A percentile compares a stretch with the other conserved stretches of the same genome.
Conservation (phyloP, 2,797 vertebrate genomes). For the Hydrolagus colliei region DNA sequence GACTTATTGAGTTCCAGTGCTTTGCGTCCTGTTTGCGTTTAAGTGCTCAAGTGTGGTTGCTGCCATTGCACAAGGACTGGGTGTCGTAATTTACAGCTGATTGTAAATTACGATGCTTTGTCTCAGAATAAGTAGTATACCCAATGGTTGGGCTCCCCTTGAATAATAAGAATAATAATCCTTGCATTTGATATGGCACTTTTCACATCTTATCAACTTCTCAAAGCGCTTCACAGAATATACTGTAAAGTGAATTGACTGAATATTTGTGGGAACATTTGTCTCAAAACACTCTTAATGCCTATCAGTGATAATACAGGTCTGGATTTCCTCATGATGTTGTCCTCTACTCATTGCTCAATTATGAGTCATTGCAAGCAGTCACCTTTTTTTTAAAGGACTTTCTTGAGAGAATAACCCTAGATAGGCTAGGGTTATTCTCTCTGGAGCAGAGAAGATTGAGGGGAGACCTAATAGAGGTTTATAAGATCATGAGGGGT, state of each 20-base stretch:
- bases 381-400: background rate
- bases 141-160: background rate
- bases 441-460: too few species aligned
- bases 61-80: background rate
- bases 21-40: background rate
- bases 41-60: background rate
- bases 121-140: background rate
- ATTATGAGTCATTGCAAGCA: background rate
- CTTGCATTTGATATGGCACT: too few species aligned
- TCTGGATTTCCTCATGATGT: background rate
- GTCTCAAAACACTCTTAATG: background rate
- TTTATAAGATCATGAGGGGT: too few species aligned
- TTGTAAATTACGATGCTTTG: background rate
- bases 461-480: too few species aligned
- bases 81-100: background rate
- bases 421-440: too few species aligned
- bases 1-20: background rate
- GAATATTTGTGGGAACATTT: background rate
- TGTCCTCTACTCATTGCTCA: background rate
- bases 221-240: too few species aligned
- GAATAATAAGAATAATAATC: background rate
- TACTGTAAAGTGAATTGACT: too few species aligned
- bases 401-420: background rate
- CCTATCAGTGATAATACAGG: background rate
- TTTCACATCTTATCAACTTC: too few species aligned